Evolutionary conservation across 1,140 invertebrate genomes (phyloP).

Genomic region (Stegodyphus dumicola): DNA sequence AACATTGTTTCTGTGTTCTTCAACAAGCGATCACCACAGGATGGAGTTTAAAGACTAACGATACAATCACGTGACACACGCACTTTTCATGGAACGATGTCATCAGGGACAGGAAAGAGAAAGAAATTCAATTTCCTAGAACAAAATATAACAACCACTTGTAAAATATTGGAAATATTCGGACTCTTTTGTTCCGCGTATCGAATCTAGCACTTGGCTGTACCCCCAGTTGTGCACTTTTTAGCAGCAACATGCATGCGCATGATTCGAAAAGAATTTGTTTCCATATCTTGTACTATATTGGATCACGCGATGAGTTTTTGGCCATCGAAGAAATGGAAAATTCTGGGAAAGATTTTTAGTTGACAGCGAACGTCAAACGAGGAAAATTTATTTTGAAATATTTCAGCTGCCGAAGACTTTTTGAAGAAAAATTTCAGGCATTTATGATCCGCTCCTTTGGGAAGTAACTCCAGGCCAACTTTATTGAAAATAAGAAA

Average conservation of each 20-base stretch:
- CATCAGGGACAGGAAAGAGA: constrained; percentile 1
- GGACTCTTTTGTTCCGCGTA: too few species aligned
- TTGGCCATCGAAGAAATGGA: neutral
- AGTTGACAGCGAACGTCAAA: constrained; percentile 4
- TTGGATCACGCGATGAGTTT: neutral
- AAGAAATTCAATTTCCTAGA: constrained; percentile 25
- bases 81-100: neutral
- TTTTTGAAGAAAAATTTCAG: too few species aligned
- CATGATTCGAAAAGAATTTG: neutral
- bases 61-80: constrained; percentile 10
- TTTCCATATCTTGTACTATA: neutral
- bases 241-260: too few species aligned
- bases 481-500: neutral
- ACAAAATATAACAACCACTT: neutral
- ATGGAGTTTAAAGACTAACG: constrained; percentile 1
- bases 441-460: neutral
- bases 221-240: too few species aligned
- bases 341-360: neutral
- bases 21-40: too few species aligned
- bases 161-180: constrained; percentile 10
- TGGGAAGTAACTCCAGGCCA: neutral
- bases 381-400: neutral
- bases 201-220: too few species aligned
- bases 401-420: too few species aligned
- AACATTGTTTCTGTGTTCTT: too few species aligned